Evolutionary conservation across 2,113 vertebrate genomes (phyloP).

Genomic region (Mastomys coucha): DNA sequence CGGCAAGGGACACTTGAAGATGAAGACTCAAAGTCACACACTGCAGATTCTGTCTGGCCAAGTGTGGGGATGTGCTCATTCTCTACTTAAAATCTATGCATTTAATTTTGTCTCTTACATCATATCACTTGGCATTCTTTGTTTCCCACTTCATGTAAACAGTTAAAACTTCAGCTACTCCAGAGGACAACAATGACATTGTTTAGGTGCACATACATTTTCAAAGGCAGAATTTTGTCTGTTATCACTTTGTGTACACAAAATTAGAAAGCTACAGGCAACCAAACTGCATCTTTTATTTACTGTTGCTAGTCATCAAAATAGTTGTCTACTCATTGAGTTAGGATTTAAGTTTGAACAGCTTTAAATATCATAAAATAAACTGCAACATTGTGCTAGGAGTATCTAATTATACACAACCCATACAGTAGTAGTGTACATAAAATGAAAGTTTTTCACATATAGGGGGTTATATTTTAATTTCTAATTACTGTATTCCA

Average conservation of each 20-base stretch:
- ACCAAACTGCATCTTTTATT: slow-evolving; percentile 51
- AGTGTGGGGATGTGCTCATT: neutral
- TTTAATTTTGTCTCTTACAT: slow-evolving; percentile 27
- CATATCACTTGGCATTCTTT: neutral
- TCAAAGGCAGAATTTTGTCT: slow-evolving; percentile 21
- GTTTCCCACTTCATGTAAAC: neutral
- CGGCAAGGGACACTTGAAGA: neutral
- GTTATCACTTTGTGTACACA: slow-evolving; percentile 50
- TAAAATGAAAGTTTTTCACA: slow-evolving; percentile 19
- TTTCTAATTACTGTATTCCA: neutral
- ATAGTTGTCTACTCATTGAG: slow-evolving; percentile 51
- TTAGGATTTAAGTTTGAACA: slow-evolving; percentile 42
- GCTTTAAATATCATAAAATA: slow-evolving; percentile 62
- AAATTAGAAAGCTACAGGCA: slow-evolving; percentile 36
- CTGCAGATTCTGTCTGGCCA: fast-evolving
- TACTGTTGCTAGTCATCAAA: slow-evolving; percentile 70
- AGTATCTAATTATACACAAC: neutral
- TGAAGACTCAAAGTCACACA: neutral
- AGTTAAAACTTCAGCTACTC: neutral
- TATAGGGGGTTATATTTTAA: neutral
- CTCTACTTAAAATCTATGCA: neutral
- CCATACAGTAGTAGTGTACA: neutral
- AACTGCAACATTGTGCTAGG: neutral
- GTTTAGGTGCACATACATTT: slow-evolving; percentile 19
- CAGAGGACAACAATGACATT: neutral